Conservation (phyloP, 2,113 vertebrate genomes). For the Galemys pyrenaicus region DNA sequence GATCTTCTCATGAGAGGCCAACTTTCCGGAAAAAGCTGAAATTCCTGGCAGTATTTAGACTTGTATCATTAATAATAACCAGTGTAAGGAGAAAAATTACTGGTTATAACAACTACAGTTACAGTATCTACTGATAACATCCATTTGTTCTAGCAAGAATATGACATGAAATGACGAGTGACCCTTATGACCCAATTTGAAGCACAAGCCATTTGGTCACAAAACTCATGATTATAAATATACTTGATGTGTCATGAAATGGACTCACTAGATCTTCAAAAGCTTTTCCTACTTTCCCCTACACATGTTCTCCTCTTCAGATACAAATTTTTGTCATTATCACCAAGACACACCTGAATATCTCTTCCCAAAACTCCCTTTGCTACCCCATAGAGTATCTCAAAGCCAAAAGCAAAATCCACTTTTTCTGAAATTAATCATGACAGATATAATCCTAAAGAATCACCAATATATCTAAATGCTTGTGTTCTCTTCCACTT, state of each 20-base stretch:
- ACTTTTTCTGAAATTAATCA: neutral
- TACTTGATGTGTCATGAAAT: neutral
- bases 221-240: conserved; percentile 17
- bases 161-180: neutral
- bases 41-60: neutral
- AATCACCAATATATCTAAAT: neutral
- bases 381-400: neutral
- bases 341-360: neutral
- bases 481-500: neutral
- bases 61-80: neutral
- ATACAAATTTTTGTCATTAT: neutral
- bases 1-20: neutral
- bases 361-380: neutral
- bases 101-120: neutral
- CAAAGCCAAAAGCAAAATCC: conserved; percentile 15
- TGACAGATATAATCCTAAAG: neutral
- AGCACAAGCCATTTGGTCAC: neutral
- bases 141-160: neutral
- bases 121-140: neutral
- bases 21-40: neutral
- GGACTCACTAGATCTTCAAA: neutral
- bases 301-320: neutral
- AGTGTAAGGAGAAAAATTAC: neutral
- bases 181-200: neutral
- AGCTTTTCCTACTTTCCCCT: neutral